phyloP scores from a whole-genome alignment of 1,140 invertebrate species.

The Macrocentrus cingulum region DNA sequence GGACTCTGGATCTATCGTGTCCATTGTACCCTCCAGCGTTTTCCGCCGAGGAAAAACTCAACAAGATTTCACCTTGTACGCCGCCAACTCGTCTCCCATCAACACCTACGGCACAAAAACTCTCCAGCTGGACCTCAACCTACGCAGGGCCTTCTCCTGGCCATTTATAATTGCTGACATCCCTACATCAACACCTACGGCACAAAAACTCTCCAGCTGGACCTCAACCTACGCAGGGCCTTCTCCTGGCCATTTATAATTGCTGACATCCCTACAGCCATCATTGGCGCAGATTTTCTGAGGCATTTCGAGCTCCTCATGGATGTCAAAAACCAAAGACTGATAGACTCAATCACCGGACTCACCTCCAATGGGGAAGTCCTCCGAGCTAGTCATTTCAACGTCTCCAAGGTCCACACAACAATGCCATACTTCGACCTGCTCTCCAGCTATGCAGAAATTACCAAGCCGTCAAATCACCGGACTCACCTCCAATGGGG shows the following conservation, averaged over 20 bases:
- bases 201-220: slow-evolving; percentile 33
- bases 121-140: slow-evolving; percentile 39
- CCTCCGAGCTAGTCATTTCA: slow-evolving; percentile 33
- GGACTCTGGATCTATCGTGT: no score
- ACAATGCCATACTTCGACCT: slow-evolving; percentile 34
- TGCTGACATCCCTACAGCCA: slow-evolving; percentile 38
- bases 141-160: slow-evolving; percentile 43
- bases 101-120: slow-evolving; percentile 42
- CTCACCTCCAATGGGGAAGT: neutral
- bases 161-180: slow-evolving; percentile 48
- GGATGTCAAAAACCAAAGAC: slow-evolving; percentile 32
- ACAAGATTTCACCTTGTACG: no score
- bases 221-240: slow-evolving; percentile 40
- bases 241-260: slow-evolving; percentile 49
- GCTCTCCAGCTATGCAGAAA: no score
- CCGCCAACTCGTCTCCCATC: no score
- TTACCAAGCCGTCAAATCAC: no score
- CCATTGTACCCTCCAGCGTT: no score
- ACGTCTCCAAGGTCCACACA: slow-evolving; percentile 46
- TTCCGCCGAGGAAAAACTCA: no score
- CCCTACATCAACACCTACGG: slow-evolving; percentile 44
- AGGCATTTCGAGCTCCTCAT: slow-evolving; percentile 40
- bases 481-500: neutral
- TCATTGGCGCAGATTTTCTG: slow-evolving; percentile 27
- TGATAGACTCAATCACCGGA: slow-evolving; percentile 38